Evolutionary conservation across 2,888 invertebrate species (phyloP).

Genomic region (Eubasilissa splendida): DNA sequence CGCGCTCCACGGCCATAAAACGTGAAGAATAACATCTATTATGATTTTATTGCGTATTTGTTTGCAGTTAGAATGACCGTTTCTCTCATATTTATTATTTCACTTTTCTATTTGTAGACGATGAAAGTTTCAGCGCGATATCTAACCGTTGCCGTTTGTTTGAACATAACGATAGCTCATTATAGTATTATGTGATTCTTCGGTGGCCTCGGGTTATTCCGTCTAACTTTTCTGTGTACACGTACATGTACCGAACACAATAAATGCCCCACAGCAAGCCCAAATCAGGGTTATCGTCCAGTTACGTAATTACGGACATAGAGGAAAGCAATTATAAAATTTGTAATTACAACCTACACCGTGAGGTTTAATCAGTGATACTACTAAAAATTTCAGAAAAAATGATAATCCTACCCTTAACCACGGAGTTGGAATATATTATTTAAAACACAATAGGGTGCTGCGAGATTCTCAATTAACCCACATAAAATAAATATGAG

Average conservation of each 20-base stretch:
- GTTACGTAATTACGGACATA: no score
- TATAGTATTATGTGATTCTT: constrained; percentile 9
- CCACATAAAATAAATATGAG: no score
- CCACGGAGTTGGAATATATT: no score
- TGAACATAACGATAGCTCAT: constrained; percentile 25
- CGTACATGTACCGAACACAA: background rate
- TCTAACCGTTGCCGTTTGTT: background rate
- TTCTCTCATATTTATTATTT: constrained; percentile 34
- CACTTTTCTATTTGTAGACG: background rate
- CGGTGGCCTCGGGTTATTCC: background rate
- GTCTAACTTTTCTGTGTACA: background rate
- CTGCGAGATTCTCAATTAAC: no score
- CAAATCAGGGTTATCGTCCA: no score
- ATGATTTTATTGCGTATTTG: constrained; percentile 56
- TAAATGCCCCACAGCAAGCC: constrained; percentile 12
- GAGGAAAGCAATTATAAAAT: no score
- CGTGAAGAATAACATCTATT: constrained; percentile 51
- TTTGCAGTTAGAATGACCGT: constrained; percentile 53
- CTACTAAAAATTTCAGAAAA: no score
- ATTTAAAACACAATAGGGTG: no score
- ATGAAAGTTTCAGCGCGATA: background rate
- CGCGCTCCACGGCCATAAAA: constrained; percentile 45
- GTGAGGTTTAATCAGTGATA: no score
- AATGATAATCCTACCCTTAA: no score
- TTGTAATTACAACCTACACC: no score